phyloP scores from a whole-genome alignment of 2,888 invertebrate species.

The Eupsilia transversa region DNA sequence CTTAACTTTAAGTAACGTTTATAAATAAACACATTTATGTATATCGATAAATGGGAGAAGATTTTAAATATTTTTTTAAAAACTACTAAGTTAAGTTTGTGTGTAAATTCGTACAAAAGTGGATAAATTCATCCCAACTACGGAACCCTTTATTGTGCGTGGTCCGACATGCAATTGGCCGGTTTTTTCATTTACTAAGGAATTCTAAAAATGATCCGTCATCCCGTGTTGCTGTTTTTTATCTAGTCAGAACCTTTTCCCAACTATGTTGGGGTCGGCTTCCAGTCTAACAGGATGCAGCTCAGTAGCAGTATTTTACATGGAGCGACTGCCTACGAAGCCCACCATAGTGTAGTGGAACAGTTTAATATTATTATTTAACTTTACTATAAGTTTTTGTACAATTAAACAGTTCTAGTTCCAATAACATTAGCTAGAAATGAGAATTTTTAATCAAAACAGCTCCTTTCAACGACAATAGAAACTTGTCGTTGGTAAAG shows the following conservation, averaged over 20 bases:
- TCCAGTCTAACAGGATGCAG: too few species aligned
- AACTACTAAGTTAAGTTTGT: too few species aligned
- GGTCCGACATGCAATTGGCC: background rate
- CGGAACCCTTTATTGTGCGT: background rate
- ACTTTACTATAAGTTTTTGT: background rate
- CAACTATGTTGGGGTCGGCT: too few species aligned
- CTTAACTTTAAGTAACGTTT: too few species aligned
- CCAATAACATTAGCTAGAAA: background rate
- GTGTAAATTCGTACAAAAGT: too few species aligned
- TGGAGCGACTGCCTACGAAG: too few species aligned
- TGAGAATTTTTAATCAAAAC: conserved; percentile 22
- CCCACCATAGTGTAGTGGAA: background rate
- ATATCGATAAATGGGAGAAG: too few species aligned
- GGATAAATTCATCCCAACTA: background rate
- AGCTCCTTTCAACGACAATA: conserved; percentile 8
- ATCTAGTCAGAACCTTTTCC: too few species aligned
- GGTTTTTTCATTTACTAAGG: background rate
- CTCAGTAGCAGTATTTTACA: too few species aligned
- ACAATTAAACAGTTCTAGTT: background rate
- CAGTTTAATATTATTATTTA: background rate
- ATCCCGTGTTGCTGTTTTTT: background rate
- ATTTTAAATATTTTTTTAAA: too few species aligned
- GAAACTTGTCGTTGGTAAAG: conserved; percentile 21
- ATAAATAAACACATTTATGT: too few species aligned
- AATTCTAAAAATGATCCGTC: background rate